phyloP scores from a whole-genome alignment of 2,113 vertebrate species.

The Nesoenas mayeri region DNA sequence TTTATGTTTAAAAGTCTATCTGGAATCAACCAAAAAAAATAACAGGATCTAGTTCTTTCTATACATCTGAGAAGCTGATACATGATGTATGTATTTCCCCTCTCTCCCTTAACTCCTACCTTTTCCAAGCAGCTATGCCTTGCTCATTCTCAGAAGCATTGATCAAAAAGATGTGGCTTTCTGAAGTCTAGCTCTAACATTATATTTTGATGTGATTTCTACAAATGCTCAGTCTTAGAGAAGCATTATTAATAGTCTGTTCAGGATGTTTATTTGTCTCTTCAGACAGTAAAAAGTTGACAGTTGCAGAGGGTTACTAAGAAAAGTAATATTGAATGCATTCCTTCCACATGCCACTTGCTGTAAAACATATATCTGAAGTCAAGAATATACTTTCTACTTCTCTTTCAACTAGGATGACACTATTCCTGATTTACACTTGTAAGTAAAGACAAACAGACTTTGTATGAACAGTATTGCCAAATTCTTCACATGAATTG shows the following conservation, averaged over 20 bases:
- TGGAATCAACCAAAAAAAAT: neutral
- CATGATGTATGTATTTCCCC: neutral
- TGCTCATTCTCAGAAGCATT: neutral
- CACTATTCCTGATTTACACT: neutral
- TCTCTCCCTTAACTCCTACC: neutral
- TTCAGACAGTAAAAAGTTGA: neutral
- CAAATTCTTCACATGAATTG: neutral
- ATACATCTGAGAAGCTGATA: neutral
- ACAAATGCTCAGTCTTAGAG: neutral
- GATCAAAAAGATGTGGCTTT: neutral
- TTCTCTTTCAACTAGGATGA: neutral
- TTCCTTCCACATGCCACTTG: neutral
- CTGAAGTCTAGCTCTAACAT: neutral
- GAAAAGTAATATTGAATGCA: neutral
- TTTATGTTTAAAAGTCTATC: neutral
- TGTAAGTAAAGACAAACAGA: neutral
- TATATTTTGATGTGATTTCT: neutral
- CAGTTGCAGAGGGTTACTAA: neutral
- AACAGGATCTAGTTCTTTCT: neutral
- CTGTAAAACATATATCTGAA: neutral
- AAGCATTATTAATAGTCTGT: neutral
- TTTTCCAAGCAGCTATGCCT: neutral
- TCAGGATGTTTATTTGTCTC: neutral
- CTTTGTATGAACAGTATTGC: neutral
- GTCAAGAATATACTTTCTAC: neutral